A percentile compares a stretch with the other conserved stretches of the same genome.
phyloP scores from a whole-genome alignment of 2,113 vertebrate genomes.

The Stegostoma tigrinum region DNA sequence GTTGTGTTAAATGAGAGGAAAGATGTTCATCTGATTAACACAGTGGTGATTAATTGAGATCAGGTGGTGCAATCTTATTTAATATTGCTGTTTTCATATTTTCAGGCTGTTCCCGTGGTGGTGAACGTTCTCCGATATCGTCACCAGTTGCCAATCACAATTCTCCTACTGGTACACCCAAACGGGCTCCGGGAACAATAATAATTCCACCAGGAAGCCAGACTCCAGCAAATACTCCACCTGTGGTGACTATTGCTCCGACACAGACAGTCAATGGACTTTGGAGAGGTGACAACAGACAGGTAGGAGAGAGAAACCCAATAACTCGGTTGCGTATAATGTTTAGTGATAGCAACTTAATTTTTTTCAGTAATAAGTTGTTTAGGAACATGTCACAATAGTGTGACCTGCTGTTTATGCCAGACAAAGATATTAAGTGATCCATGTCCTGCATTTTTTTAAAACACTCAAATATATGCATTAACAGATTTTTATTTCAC shows the following conservation, averaged over 20 bases:
- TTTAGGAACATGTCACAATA: background rate
- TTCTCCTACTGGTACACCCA: constrained; percentile 11
- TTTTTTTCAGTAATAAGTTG: background rate
- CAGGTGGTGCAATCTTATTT: background rate
- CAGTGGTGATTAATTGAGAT: no score
- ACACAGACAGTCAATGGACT: constrained; percentile 27
- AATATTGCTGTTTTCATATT: constrained; percentile 4
- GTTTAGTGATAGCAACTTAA: background rate
- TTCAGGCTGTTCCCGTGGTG: constrained; percentile 19
- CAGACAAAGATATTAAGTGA: background rate
- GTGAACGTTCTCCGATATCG: background rate
- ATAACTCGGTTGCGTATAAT: background rate
- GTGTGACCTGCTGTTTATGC: background rate
- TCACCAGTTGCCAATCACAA: background rate
- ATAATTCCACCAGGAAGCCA: constrained; percentile 29
- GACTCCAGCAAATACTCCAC: constrained; percentile 23
- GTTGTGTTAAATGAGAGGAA: background rate
- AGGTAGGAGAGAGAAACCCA: constrained; percentile 16
- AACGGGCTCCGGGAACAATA: constrained; percentile 13
- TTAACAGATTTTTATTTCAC: background rate
- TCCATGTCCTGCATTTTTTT: background rate
- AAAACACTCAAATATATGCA: no score
- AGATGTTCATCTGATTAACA: background rate
- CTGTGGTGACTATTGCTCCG: constrained; percentile 30
- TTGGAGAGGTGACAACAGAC: constrained; percentile 25